Percentiles rank a stretch among this genome's conserved stretches.
Conservation (phyloP, 2,797 vertebrate genomes). For the Protonibea diacanthus region DNA sequence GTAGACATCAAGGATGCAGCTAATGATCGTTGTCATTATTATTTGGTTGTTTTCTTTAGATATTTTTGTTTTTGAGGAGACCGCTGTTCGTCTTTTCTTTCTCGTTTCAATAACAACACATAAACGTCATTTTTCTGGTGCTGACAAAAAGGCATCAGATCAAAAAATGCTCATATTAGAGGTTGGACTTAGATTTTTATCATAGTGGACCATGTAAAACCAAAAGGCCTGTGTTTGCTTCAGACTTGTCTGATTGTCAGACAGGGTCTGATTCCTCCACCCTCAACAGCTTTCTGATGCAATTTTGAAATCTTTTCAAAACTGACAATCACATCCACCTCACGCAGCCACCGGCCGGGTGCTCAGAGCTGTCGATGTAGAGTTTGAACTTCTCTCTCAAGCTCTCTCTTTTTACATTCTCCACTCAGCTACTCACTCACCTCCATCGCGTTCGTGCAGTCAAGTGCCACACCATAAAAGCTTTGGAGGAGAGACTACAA, state of each 20-base stretch:
- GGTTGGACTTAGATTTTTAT: not conserved
- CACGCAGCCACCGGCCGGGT: not conserved
- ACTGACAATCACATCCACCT: not conserved
- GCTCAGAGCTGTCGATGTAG: not conserved
- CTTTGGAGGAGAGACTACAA: constrained; percentile 2
- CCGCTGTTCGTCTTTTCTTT: not conserved
- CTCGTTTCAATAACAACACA: not conserved
- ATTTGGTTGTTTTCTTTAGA: not conserved
- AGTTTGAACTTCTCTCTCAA: not conserved
- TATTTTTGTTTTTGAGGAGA: too few species aligned
- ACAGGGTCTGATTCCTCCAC: not conserved
- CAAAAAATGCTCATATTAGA: not conserved
- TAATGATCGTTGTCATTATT: not conserved
- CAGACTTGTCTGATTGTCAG: not conserved
- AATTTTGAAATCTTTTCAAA: not conserved
- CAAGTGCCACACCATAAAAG: constrained; percentile 14
- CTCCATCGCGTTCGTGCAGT: not conserved
- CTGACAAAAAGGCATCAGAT: too few species aligned
- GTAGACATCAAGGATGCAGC: not conserved
- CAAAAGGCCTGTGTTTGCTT: not conserved
- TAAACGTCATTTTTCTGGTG: not conserved
- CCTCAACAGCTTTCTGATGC: not conserved
- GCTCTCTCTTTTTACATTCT: not conserved
- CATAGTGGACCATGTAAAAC: not conserved
- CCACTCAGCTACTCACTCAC: not conserved